Base-by-base conservation (phyloP, 2,888 invertebrate genomes). In the Meta bourneti region DNA sequence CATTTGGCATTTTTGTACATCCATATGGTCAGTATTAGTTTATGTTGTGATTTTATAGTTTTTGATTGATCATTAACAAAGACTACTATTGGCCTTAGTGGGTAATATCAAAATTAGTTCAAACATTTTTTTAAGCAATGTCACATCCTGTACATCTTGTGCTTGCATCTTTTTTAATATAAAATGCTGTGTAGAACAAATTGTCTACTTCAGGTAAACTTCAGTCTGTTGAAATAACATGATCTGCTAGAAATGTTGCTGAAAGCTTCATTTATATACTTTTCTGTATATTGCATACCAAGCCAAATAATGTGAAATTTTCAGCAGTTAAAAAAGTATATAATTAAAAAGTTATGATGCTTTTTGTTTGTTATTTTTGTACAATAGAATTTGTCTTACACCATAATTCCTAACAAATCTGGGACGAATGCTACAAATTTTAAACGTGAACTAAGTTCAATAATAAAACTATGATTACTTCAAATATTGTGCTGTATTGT, bases 161-260 rank as follows among this genome's bases (percentile, higher is more conserved):
- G 92, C 92, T 89, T 92, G 92, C 92, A 84, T 86, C 84, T 92
- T 92, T 92, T 86, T 80, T 89, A 92, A 92, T 89, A 89, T 89
- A 81, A 89, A 85, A 91, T 83, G 92, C 89, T 92, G 89, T 92
- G 89, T 92, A 92, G 92, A 89, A 89, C 87, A 92, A 89, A 91
- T 83, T 88, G 87, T 89, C 83, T 89, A 89, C 82, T 86, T 86
- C 79, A 77, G 54, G 69, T 86, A 81, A 90, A 84, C 83, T 88
- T 84, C 87, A 87, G 79, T 91, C 88, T 88, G 85, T 85, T 88
- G 74, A 83, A 88, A 77, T 88, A 85, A 92, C 79, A 84, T 80
- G 80, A 89, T 84, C 84, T 85, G 74, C 84, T 85, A 84, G 88
- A 89, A 87, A 88, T 88, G 83, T 74, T 89, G 85, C 88, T 92